phyloP scores from a whole-genome alignment of 2,888 invertebrate genomes.

The Drymonia ruficornis region DNA sequence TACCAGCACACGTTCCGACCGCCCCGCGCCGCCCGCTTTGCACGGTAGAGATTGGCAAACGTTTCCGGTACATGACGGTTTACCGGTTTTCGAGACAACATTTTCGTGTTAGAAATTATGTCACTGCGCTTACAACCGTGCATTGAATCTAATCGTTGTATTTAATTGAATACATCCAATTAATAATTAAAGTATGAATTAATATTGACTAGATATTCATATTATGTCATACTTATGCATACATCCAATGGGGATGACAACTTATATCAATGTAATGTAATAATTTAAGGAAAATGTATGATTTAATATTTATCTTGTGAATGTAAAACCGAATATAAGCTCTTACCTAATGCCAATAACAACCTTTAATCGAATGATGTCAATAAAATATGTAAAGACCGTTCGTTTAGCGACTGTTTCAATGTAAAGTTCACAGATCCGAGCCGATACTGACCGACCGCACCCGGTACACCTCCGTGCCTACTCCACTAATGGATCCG shows the following conservation, averaged over 20 bases:
- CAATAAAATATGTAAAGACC: slow-evolving; percentile 11
- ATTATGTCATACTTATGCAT: no score
- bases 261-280: no score
- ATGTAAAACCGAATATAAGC: no score
- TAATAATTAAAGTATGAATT: no score
- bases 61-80: slow-evolving; percentile 65
- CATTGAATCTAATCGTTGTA: not conserved
- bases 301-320: no score
- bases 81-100: slow-evolving; percentile 59
- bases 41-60: slow-evolving; percentile 60
- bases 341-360: not conserved
- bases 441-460: slow-evolving; percentile 13
- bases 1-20: slow-evolving; percentile 38
- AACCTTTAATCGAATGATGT: slow-evolving; percentile 15
- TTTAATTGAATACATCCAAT: no score
- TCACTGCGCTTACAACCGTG: slow-evolving; percentile 32
- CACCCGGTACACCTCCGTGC: slow-evolving; percentile 12
- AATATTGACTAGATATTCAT: no score
- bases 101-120: slow-evolving; percentile 56
- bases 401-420: slow-evolving; percentile 34
- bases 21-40: slow-evolving; percentile 50
- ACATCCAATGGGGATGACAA: no score
- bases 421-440: slow-evolving; percentile 53
- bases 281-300: no score
- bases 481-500: slow-evolving; percentile 32